Evolutionary conservation across 2,888 invertebrate genomes (phyloP).

Genomic region (Herminia tarsipennalis): DNA sequence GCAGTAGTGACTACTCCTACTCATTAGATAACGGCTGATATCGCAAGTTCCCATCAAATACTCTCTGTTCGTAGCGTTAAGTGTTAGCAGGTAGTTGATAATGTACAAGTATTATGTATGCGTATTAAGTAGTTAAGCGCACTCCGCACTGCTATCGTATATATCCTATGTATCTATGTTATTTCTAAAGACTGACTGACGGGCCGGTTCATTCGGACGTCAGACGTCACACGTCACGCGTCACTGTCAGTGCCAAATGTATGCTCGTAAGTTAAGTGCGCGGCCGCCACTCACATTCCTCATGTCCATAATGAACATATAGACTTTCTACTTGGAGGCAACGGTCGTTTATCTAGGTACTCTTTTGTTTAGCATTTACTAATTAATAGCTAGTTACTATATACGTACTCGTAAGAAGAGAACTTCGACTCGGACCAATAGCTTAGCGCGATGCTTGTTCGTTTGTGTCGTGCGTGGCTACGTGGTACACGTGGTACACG

Average conservation of each 20-base stretch:
- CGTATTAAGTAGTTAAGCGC: not conserved
- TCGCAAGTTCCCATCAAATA: not conserved
- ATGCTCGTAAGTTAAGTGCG: conserved; percentile 39
- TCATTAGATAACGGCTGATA: not conserved
- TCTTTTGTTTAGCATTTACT: conserved; percentile 32
- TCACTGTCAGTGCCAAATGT: conserved; percentile 61
- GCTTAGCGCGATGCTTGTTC: conserved; percentile 31
- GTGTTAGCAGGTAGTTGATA: conserved; percentile 10
- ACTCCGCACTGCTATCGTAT: not conserved
- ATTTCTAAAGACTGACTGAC: conserved; percentile 1
- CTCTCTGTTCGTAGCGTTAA: conserved; percentile 11
- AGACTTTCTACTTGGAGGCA: conserved; percentile 11
- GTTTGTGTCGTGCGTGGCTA: not conserved
- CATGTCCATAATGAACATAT: not conserved
- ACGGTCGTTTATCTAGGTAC: conserved; percentile 20
- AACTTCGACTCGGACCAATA: conserved; percentile 47
- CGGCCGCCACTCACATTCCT: conserved; percentile 16
- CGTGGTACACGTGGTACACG: not conserved
- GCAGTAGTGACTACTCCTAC: not conserved
- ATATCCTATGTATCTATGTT: not conserved
- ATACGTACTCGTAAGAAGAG: conserved; percentile 20
- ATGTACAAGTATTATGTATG: conserved; percentile 14
- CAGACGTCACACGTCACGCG: not conserved
- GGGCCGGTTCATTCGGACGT: not conserved
- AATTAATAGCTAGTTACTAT: conserved; percentile 20